A percentile compares a stretch with the other conserved stretches of the same genome.
These are phyloP conservation scores for Parauchenoglanis punctatus DNA, from an alignment of 2,797 vertebrate species.

Conservation along the genomic window DNA sequence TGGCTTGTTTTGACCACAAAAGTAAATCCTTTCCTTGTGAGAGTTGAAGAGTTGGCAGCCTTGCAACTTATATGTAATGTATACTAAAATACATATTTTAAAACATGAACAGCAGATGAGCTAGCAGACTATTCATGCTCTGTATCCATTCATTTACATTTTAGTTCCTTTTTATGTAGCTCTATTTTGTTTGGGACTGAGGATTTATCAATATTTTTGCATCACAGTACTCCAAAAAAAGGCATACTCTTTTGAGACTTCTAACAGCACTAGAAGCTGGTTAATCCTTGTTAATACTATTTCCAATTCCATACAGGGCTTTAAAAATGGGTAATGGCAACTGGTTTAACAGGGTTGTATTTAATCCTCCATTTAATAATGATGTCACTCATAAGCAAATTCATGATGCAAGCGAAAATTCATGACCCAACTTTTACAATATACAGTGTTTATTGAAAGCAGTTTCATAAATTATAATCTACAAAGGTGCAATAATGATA, in stretches of 20 bases:
- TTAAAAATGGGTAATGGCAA: neutral
- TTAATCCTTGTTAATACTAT: neutral
- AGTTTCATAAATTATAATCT: constrained; percentile 79
- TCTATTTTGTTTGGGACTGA: neutral
- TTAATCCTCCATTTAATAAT: neutral
- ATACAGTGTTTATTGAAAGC: constrained; percentile 66
- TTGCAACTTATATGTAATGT: neutral
- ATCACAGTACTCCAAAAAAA: neutral
- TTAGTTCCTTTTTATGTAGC: neutral
- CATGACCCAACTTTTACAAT: constrained; percentile 23
- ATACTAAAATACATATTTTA: neutral
- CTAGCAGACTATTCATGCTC: neutral
- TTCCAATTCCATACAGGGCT: neutral
- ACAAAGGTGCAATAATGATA: constrained; percentile 66
- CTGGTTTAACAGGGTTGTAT: neutral
- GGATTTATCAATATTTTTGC: neutral
- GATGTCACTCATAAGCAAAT: neutral
- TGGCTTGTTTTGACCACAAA: neutral
- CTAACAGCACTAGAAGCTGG: neutral
- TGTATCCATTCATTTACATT: neutral
- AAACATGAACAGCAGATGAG: no score
- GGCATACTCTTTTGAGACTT: neutral
- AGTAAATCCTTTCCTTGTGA: neutral
- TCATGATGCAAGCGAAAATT: neutral
- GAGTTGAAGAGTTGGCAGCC: neutral